Conservation (phyloP, 2,888 invertebrate genomes). For the Geophilus truncorum region DNA sequence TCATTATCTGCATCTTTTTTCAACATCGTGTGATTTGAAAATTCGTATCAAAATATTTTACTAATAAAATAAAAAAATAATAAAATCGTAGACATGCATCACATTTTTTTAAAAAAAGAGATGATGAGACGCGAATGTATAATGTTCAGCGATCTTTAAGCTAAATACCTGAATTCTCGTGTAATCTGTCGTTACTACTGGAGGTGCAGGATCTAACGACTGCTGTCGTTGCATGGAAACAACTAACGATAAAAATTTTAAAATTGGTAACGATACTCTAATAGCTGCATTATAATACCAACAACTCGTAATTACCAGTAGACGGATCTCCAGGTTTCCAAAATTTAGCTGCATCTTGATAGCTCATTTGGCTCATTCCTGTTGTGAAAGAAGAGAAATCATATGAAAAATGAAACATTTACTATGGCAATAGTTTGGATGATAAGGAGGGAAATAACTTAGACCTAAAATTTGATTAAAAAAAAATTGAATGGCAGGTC, state of each 20-base stretch:
- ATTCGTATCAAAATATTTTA: too few species aligned
- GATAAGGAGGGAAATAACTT: not conserved
- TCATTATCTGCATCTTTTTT: too few species aligned
- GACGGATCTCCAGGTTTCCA: not conserved
- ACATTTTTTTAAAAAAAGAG: too few species aligned
- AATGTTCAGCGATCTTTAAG: not conserved
- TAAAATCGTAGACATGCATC: too few species aligned
- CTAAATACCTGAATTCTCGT: not conserved
- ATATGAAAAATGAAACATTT: not conserved
- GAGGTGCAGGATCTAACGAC: not conserved
- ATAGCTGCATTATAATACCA: not conserved
- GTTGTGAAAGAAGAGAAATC: not conserved
- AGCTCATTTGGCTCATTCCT: constrained; percentile 12
- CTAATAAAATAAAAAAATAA: too few species aligned
- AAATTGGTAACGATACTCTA: too few species aligned
- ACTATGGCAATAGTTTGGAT: too few species aligned
- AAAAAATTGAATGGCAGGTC: not conserved
- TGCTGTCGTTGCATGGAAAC: not conserved
- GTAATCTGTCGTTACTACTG: not conserved
- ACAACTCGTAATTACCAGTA: not conserved
- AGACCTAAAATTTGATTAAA: too few species aligned
- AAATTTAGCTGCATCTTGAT: not conserved
- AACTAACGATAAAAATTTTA: not conserved
- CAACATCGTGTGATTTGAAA: too few species aligned
- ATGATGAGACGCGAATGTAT: too few species aligned